Conservation (phyloP, 2,113 vertebrate species). For the Halichoeres trimaculatus region DNA sequence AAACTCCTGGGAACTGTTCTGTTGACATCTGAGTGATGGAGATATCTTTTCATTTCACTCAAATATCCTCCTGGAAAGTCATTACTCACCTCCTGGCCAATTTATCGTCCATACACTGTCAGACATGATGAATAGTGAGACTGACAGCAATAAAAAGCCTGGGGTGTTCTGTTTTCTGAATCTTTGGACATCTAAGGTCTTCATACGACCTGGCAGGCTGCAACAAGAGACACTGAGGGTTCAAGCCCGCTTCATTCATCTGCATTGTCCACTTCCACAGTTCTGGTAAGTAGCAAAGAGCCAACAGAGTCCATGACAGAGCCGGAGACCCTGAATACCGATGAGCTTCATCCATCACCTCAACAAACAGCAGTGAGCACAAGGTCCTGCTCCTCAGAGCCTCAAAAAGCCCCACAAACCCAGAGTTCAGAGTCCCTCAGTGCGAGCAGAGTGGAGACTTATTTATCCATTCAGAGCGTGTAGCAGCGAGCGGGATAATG, state of each 20-base stretch:
- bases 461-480: slow-evolving; percentile 41
- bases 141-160: slow-evolving; percentile 43
- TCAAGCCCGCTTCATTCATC: slow-evolving; percentile 43
- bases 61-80: slow-evolving; percentile 41
- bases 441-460: neutral
- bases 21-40: slow-evolving; percentile 33
- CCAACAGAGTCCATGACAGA: slow-evolving; percentile 26
- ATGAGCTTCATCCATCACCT: slow-evolving; percentile 75
- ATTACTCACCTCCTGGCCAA: slow-evolving; percentile 47
- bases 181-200: slow-evolving; percentile 24
- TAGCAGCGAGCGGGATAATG: slow-evolving; percentile 57
- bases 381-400: slow-evolving; percentile 54
- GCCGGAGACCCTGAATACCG: slow-evolving; percentile 62
- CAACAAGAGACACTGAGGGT: slow-evolving; percentile 37
- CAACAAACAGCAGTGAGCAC: slow-evolving; percentile 49
- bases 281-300: slow-evolving; percentile 43
- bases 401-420: slow-evolving; percentile 30
- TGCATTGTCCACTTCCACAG: slow-evolving; percentile 39
- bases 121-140: slow-evolving; percentile 51
- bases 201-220: slow-evolving; percentile 36
- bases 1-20: slow-evolving; percentile 1
- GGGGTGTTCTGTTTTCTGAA: too few relatives aligned
- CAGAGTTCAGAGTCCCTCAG: slow-evolving; percentile 42
- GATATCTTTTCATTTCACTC: slow-evolving; percentile 28
- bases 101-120: slow-evolving; percentile 30